Evolutionary conservation across 2,888 invertebrate genomes (phyloP), one percentile per base, ranked within the genome.

Genomic region (Cryptocephalus moraei): DNA sequence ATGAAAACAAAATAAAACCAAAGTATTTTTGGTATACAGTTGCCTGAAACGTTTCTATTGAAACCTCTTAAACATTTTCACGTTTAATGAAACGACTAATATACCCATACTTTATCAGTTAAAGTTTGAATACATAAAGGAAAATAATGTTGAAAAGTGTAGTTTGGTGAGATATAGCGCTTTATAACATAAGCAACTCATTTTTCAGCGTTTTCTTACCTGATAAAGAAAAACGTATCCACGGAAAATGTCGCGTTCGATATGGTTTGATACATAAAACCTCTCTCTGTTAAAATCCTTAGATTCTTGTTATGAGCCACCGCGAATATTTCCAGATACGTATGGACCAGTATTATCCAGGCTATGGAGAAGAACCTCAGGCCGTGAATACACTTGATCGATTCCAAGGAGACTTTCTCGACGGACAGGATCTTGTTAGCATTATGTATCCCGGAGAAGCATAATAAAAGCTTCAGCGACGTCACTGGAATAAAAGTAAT

Each of bases 191-290:
- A n/a, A n/a, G n/a, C n/a, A n/a, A n/a, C n/a, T n/a, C n/a, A n/a
- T n/a, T n/a, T n/a, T n/a, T n/a, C n/a, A n/a, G n/a, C n/a, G n/a
- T n/a, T n/a, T n/a, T n/a, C 47, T 53, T 59, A 88, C 84, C 88
- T 87, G 56, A 90, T 86, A 60, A 87, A 88, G 73, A 89, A 90
- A 72, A 90, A 90, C 6, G 87, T 86, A 62, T 90, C 90, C 39
- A 90, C 90, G 42, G 89, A 87, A 65, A 86, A 88, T 8, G 87
- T 86, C 1, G 88, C 90, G 68, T 90, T 90, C 49, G 87, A 85
- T 49, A 90, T 82, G 1, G 87, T 82, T 67, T 90, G 89, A 69
- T 86, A 90, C 70, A 83, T 75, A 66, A 86, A 82, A 58, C 82
- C 81, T 47, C 86, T 76, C 67, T 89, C 88, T 0, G 82, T 84